phyloP scores from a whole-genome alignment of 2,797 vertebrate genomes.

The Crenuchus spilurus region DNA sequence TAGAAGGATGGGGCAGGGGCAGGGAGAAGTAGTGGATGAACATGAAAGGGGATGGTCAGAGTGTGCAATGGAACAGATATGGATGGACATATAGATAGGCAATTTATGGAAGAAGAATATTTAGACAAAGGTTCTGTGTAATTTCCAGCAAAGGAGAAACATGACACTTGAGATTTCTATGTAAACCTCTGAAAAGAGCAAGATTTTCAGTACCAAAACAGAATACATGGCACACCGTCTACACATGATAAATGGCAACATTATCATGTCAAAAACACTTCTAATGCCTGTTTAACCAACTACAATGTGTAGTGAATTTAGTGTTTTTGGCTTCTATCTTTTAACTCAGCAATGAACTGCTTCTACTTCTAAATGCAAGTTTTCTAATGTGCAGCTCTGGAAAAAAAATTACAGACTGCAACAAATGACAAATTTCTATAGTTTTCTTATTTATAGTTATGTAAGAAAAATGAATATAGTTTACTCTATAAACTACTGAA shows the following conservation, averaged over 20 bases:
- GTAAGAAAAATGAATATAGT: too few relatives aligned
- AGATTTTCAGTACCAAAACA: background rate
- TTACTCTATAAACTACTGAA: too few relatives aligned
- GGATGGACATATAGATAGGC: conserved; percentile 39
- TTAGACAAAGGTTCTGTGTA: conserved; percentile 13
- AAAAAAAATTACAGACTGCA: too few relatives aligned
- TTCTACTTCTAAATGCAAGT: too few relatives aligned
- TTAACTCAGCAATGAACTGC: too few relatives aligned
- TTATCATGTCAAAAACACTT: background rate
- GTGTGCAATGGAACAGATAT: conserved; percentile 48
- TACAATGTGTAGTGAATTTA: too few relatives aligned
- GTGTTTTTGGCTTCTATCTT: too few relatives aligned
- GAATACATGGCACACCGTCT: background rate
- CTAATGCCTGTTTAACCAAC: background rate
- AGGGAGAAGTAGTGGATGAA: conserved; percentile 34
- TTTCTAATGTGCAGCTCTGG: too few relatives aligned
- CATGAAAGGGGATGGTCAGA: conserved; percentile 55
- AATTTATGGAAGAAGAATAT: conserved; percentile 7
- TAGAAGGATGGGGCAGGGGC: conserved; percentile 16
- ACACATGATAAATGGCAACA: too few relatives aligned
- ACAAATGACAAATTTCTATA: too few relatives aligned
- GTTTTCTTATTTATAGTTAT: too few relatives aligned
- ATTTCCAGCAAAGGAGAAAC: background rate
- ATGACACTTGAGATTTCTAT: background rate
- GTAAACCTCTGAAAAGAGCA: background rate